These are phyloP conservation scores for Prunella fulvescens DNA, from an alignment of 2,113 vertebrate species.

Conservation along the genomic window DNA sequence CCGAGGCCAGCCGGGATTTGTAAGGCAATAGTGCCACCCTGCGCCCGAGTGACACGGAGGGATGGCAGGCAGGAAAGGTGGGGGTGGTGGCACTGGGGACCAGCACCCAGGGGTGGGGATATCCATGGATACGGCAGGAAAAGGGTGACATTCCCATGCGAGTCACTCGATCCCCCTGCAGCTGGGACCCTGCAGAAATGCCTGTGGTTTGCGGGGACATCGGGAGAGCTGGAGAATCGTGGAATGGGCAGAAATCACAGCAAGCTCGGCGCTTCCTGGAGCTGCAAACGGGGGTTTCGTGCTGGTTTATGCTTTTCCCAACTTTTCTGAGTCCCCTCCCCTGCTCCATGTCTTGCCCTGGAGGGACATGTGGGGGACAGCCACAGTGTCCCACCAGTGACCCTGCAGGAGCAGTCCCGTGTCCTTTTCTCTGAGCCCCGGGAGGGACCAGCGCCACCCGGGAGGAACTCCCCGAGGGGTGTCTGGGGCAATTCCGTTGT, in stretches of 20 bases:
- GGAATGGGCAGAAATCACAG: accelerated
- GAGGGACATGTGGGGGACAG: accelerated
- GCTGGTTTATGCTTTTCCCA: accelerated
- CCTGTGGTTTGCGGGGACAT: not conserved
- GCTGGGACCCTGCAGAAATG: accelerated
- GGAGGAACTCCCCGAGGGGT: accelerated
- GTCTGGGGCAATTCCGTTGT: accelerated
- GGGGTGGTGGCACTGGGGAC: not conserved
- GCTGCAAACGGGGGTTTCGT: not conserved
- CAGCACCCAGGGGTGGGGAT: accelerated
- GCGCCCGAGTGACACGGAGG: accelerated
- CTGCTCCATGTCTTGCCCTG: not conserved
- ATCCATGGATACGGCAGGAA: accelerated
- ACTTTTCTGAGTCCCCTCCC: not conserved
- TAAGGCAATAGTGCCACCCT: slow-evolving; percentile 12
- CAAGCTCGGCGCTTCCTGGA: accelerated
- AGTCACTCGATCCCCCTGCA: accelerated
- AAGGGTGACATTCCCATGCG: accelerated
- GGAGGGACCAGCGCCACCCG: accelerated
- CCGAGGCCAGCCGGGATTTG: not conserved
- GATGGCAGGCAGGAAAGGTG: not conserved
- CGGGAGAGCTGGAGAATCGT: accelerated
- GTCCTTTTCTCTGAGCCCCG: not conserved
- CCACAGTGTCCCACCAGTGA: accelerated
- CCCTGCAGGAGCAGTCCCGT: accelerated